phyloP scores from a whole-genome alignment of 2,113 vertebrate genomes.

The Equus przewalskii region DNA sequence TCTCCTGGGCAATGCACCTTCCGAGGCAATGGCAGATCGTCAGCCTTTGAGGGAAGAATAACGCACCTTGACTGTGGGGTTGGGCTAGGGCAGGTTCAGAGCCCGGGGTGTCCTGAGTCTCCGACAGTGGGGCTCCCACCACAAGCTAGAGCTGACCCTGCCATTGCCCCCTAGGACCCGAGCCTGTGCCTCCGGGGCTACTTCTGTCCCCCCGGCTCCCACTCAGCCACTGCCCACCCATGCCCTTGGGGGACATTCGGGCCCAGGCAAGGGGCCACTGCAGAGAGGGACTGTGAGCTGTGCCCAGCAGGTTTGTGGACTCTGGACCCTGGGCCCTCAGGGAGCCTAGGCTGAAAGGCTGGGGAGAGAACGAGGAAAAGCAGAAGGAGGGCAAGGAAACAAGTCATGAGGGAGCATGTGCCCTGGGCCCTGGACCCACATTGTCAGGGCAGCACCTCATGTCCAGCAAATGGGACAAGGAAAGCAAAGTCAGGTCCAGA shows the following conservation, averaged over 20 bases:
- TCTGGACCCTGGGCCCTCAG: background rate
- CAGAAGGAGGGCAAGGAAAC: accelerated
- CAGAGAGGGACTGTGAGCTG: constrained; percentile 88
- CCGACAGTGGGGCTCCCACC: background rate
- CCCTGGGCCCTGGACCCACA: background rate
- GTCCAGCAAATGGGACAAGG: no score
- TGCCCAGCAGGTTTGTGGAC: constrained; percentile 91
- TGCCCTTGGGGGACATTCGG: constrained; percentile 93
- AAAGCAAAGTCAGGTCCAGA: background rate
- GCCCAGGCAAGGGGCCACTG: constrained; percentile 86
- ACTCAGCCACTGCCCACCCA: constrained; percentile 87
- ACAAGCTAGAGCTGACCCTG: background rate
- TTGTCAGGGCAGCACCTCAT: no score
- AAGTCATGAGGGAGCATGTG: background rate
- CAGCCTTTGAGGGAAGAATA: background rate
- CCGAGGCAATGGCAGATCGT: background rate
- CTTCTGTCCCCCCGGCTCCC: constrained; percentile 91
- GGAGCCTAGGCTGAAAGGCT: accelerated
- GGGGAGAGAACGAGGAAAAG: background rate
- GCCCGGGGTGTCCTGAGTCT: background rate
- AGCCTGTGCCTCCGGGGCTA: constrained; percentile 89
- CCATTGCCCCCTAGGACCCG: constrained; percentile 82
- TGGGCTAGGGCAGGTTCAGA: background rate
- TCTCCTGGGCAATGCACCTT: no score
- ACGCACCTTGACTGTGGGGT: background rate